Evolutionary conservation across 2,113 vertebrate species (phyloP), one percentile per base, ranked within the genome.

Genomic region (Ictidomys tridecemlineatus): DNA sequence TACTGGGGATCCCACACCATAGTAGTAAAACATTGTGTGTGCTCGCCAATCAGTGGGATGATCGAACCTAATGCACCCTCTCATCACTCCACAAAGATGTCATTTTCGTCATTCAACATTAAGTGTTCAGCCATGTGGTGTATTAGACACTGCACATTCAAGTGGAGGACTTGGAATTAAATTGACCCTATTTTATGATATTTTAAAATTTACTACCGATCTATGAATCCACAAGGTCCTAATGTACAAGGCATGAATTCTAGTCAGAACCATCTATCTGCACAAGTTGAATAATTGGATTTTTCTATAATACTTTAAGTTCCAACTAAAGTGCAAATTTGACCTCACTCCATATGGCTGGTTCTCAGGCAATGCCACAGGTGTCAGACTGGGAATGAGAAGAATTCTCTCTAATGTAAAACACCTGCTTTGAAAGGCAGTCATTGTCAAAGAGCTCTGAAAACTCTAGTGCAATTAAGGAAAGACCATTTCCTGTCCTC

Each of bases 301-400:
- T 77, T 90, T 96, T 61, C 69, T 73, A 24, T 56, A 85, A 69
- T 32, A 93, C 73, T 83, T 89, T 76, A 91, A 97, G 63, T 96
- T 89, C 45, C 39, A 86, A 79, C 58, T 67, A 96, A 79, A 74
- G 51, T 74, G 30, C 12, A 70, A 90, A 85, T 86, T 51, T 87
- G 78, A 91, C 56, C 89, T 70, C 67, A 56, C 26, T 93, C 78
- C 22, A 45, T 45, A n/a, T 30, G 63, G 34, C 70, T 26, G 63
- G 37, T 65, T 34, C 34, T 93, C 7, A 24, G 63, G n/a, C 51
- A 65, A 77, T 9, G 74, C 20, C 74, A 42, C 1, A 53, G 32
- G 45, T 53, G 22, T 39, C 45, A 24, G 67, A 51, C 39, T 30
- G 94, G 6, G 34, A 65, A 32, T 16, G 42, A 92, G 14, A 20